phyloP scores from a whole-genome alignment of 2,113 vertebrate species.

The Poicephalus meyeri region DNA sequence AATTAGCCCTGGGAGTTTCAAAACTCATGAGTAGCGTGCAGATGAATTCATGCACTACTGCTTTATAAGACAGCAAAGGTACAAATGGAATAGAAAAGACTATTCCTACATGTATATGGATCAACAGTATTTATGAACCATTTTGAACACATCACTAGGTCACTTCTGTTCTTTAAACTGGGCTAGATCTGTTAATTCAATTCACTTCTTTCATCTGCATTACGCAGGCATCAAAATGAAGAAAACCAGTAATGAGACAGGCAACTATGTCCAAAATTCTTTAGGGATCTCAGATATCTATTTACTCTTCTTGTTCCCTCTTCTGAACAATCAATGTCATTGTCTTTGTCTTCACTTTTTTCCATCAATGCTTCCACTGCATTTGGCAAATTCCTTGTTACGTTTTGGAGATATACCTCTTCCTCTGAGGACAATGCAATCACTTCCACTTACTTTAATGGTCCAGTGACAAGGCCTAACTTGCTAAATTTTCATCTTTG shows the following conservation, averaged over 20 bases:
- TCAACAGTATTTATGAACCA: background rate
- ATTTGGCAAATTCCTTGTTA: background rate
- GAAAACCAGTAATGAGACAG: background rate
- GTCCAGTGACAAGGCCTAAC: background rate
- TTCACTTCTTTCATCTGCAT: background rate
- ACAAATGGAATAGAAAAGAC: background rate
- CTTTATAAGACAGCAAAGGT: background rate
- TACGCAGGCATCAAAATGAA: background rate
- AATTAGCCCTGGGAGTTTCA: background rate
- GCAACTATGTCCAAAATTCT: background rate
- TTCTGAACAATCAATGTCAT: background rate
- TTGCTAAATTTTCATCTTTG: background rate
- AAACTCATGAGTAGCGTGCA: background rate
- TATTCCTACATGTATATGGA: background rate
- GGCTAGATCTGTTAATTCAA: background rate
- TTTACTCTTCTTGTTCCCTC: background rate
- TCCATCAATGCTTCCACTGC: background rate
- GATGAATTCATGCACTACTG: background rate
- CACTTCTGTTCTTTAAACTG: background rate
- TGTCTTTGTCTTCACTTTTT: background rate
- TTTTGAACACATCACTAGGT: background rate
- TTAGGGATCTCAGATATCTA: background rate
- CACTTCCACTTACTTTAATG: background rate
- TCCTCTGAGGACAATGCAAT: background rate
- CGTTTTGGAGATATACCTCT: background rate